A percentile compares a stretch with the other conserved stretches of the same genome.
These are phyloP conservation scores for Chloromyia formosa DNA, from an alignment of 2,888 invertebrate species.

Conservation along the genomic window DNA sequence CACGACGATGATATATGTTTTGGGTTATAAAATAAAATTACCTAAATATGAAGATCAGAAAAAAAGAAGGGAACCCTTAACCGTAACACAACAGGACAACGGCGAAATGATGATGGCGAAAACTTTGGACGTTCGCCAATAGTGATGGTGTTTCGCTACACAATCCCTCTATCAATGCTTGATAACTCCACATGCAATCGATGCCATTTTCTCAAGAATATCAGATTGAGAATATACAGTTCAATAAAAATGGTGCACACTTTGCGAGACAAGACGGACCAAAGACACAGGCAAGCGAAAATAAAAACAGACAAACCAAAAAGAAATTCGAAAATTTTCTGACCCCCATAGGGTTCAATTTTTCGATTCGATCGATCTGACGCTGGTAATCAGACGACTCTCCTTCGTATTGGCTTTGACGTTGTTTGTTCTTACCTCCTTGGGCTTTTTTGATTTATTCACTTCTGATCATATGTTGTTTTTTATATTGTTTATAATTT, in stretches of 20 bases:
- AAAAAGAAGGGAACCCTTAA: background rate
- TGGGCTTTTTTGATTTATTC: conserved; percentile 38
- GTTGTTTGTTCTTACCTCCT: conserved; percentile 46
- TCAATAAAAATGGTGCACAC: background rate
- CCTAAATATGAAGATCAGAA: background rate
- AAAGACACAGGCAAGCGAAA: background rate
- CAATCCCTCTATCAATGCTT: too few relatives aligned
- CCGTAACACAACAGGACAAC: too few relatives aligned
- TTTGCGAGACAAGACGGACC: background rate
- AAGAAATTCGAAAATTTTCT: conserved; percentile 40
- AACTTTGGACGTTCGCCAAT: background rate
- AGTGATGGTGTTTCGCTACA: conserved; percentile 5
- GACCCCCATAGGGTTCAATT: conserved; percentile 50
- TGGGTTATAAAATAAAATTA: conserved; percentile 12
- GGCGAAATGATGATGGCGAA: too few relatives aligned
- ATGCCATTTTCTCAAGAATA: too few relatives aligned
- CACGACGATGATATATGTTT: conserved; percentile 29
- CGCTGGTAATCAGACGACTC: conserved; percentile 22
- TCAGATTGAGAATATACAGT: conserved; percentile 8
- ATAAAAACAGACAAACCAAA: background rate
- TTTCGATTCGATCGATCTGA: conserved; percentile 46
- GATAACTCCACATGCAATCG: too few relatives aligned
- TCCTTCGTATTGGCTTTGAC: conserved; percentile 42
- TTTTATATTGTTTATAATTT: conserved; percentile 8
- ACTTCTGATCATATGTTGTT: conserved; percentile 29